phyloP scores from a whole-genome alignment of 2,113 vertebrate genomes.

The Amblyornis subalaris region DNA sequence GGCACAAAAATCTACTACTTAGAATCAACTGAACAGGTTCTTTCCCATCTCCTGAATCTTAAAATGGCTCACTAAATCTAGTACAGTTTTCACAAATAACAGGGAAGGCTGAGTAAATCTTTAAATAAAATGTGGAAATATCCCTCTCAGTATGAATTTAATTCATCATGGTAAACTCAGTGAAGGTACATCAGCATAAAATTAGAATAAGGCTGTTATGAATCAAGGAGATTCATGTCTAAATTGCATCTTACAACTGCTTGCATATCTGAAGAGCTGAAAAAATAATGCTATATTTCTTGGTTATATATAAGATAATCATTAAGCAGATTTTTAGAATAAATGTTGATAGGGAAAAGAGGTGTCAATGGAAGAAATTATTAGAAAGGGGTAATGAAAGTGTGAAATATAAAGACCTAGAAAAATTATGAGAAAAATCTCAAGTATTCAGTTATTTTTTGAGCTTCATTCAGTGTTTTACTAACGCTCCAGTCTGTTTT shows the following conservation, averaged over 20 bases:
- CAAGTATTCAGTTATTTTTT: not conserved
- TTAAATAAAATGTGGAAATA: conserved; percentile 2
- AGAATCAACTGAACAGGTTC: not conserved
- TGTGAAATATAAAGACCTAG: not conserved
- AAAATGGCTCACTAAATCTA: conserved; percentile 9
- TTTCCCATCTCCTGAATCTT: not conserved
- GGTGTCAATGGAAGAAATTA: not conserved
- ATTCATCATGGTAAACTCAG: not conserved
- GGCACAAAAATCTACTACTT: not conserved
- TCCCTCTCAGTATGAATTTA: not conserved
- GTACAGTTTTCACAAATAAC: not conserved
- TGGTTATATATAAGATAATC: not conserved
- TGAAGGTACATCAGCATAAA: conserved; percentile 15
- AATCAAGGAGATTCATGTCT: conserved; percentile 1
- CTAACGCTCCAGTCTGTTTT: not conserved
- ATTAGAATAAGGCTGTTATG: not conserved
- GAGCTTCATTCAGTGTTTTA: not conserved
- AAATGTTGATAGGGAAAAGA: not conserved
- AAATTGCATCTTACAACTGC: not conserved
- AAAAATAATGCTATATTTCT: not conserved
- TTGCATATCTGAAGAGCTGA: not conserved
- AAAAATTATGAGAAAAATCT: not conserved
- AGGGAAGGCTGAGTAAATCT: not conserved
- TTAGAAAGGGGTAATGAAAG: not conserved
- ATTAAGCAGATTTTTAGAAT: not conserved